Evolutionary conservation across 2,113 vertebrate species (phyloP).

Genomic region (Meles meles): DNA sequence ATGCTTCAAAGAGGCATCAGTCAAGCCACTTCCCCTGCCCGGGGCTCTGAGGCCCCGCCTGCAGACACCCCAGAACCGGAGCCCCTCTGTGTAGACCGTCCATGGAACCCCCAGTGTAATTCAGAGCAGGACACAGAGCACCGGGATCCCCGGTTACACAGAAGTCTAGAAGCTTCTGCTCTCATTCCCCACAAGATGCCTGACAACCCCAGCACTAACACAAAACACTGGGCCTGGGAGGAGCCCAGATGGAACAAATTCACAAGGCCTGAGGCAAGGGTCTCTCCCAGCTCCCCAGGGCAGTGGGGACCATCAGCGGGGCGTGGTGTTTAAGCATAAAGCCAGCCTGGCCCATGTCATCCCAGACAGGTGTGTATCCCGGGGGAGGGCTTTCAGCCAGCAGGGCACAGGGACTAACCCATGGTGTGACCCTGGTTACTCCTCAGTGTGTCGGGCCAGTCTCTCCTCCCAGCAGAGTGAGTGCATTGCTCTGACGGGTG

Average conservation of each 20-base stretch:
- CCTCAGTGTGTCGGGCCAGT: background rate
- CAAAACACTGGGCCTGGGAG: background rate
- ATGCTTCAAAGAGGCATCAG: background rate
- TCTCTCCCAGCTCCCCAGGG: background rate
- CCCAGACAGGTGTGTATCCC: accelerated
- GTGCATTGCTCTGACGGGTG: too few species aligned
- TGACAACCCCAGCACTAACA: background rate
- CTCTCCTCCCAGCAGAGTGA: background rate
- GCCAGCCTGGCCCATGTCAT: background rate
- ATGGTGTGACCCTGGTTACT: background rate
- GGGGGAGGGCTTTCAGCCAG: background rate
- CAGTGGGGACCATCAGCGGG: background rate
- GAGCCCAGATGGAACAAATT: background rate
- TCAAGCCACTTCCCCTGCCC: background rate
- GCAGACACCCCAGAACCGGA: background rate
- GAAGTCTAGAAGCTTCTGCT: background rate
- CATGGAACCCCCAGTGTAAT: background rate
- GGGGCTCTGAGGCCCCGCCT: background rate
- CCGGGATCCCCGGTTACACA: background rate
- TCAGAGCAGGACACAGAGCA: background rate
- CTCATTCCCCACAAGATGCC: background rate
- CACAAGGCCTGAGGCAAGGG: background rate
- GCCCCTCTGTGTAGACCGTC: background rate
- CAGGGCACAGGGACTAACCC: background rate
- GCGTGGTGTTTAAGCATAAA: accelerated